phyloP scores from a whole-genome alignment of 2,888 invertebrate genomes.

The Quadroppia sp. region DNA sequence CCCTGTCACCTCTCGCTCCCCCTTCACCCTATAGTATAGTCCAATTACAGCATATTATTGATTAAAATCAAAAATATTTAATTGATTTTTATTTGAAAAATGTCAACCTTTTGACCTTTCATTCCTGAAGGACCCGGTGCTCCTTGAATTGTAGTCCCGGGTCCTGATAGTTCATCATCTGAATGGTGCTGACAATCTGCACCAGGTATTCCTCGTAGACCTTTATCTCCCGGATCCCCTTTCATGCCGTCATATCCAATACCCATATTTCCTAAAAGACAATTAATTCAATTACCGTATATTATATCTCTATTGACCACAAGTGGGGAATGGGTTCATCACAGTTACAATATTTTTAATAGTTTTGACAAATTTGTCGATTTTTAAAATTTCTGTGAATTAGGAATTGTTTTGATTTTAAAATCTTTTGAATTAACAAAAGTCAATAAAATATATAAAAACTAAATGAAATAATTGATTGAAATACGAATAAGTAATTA shows the following conservation, averaged over 20 bases:
- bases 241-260: conserved; percentile 47
- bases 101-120: conserved; percentile 25
- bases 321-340: too few relatives aligned
- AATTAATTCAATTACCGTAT: background rate
- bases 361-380: background rate
- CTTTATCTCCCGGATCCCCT: conserved; percentile 52
- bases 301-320: too few relatives aligned
- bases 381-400: too few relatives aligned
- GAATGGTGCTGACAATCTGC: conserved; percentile 56
- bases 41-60: too few relatives aligned
- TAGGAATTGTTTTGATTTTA: too few relatives aligned
- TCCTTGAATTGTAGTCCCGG: conserved; percentile 59
- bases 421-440: too few relatives aligned
- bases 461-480: too few relatives aligned
- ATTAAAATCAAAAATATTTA: too few relatives aligned
- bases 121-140: background rate
- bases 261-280: conserved; percentile 52
- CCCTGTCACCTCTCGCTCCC: conserved; percentile 73
- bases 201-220: conserved; percentile 45
- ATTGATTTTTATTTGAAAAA: too few relatives aligned
- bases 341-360: background rate
- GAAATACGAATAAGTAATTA: too few relatives aligned
- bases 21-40: conserved; percentile 65
- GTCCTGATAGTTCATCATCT: background rate
- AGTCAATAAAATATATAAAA: too few relatives aligned